These are phyloP conservation scores for Cerceris rybyensis DNA, from an alignment of 2,888 invertebrate species.

Conservation along the genomic window DNA sequence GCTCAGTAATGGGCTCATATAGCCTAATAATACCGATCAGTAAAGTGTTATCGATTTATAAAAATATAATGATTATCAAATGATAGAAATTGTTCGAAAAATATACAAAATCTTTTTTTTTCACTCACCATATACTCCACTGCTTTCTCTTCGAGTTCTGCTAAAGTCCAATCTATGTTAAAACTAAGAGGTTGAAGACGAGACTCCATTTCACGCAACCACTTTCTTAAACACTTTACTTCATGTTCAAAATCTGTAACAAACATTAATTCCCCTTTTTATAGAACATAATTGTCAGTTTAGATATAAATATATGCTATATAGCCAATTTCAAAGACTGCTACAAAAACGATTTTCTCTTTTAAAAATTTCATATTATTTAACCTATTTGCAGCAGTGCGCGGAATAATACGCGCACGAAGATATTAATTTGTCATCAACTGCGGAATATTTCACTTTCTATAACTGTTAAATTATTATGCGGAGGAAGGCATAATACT, in stretches of 20 bases:
- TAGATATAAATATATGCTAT: background rate
- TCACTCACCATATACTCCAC: conserved; percentile 92
- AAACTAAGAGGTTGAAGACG: conserved; percentile 89
- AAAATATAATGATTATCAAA: background rate
- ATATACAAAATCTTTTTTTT: background rate
- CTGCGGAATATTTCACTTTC: no score
- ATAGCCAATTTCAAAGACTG: no score
- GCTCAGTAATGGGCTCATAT: no score
- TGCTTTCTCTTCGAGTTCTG: conserved; percentile 90
- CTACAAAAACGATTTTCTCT: no score
- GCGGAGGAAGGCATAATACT: no score
- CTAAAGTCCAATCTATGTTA: conserved; percentile 87
- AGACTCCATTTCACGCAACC: conserved; percentile 94
- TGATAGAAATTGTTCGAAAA: background rate
- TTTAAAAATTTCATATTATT: no score
- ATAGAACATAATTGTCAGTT: conserved; percentile 4
- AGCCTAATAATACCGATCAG: no score
- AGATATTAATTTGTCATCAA: no score
- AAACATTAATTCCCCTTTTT: background rate
- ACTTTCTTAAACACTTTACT: conserved; percentile 90
- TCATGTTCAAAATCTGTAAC: conserved; percentile 89
- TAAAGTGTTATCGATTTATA: background rate
- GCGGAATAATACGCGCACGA: no score
- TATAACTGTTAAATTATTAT: no score
- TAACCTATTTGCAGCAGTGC: no score